Base-by-base conservation (phyloP, 92 coral and sea anemone genomes). In the Virgularia gustaviana region DNA sequence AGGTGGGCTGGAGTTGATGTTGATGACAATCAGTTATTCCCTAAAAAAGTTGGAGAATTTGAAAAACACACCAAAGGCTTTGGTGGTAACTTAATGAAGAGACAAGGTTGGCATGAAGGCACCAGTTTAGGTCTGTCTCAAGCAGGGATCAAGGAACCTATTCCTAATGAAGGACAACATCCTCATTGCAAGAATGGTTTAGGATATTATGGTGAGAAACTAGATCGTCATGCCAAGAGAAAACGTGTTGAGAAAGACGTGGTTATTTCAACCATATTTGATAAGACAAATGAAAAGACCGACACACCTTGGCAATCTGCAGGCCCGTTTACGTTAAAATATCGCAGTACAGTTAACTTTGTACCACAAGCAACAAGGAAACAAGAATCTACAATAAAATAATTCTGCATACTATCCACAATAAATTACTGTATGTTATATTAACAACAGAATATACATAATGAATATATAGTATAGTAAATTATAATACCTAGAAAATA, bases 71-170 rank as follows among this genome's bases (percentile, higher is more conserved):
- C 99, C 0, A 81, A 78, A 71, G 99, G 96, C 24, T 79, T 94
- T 77, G 99, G 96, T 25, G 89, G 99, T 32, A 76, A 57, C 9
- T 38, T 94, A 34, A 89, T 94, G 99, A 86, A 85, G 15, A 81
- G 65, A 16, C 96, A 89, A 52, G 99, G 99, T 2, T 94, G 99
- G 99, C 78, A 30, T 8, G 90, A 84, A 49, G 99, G 99, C 20
- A 79, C 52, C 31, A 84, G 96, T 51, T 73, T 94, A 49, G 99
- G 99, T n/a, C 75, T 81, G 11, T 89, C 95, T 2, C 88, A 86
- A 77, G 78, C 63, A 2, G 98, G 99, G 13, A 86, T 85, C 6
- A 84, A 79, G 8, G 89, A 94, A 68, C 99, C 99, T 45, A 68
- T 94, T 2, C 65, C 86, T 56, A 88, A 81, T 28, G 95, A 89